Conservation (phyloP, 2,888 invertebrate species). For the Dryobota labecula region DNA sequence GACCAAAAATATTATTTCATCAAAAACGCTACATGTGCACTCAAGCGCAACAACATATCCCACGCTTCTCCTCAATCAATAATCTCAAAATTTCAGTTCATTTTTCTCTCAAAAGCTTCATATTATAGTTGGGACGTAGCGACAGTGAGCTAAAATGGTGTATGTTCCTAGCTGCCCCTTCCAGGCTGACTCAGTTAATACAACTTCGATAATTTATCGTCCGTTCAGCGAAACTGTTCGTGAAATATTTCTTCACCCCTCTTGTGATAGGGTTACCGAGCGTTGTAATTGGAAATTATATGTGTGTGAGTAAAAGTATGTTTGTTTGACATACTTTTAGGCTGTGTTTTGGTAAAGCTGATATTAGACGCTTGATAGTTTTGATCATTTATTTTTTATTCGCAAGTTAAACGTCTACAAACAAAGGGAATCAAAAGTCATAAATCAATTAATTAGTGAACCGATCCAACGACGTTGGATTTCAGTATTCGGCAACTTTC, state of each 20-base stretch:
- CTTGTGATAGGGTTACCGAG: constrained; percentile 44
- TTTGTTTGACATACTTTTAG: constrained; percentile 27
- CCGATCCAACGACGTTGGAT: not conserved
- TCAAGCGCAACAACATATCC: constrained; percentile 18
- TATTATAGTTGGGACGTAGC: constrained; percentile 24
- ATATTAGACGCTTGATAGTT: not conserved
- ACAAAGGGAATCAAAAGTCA: not conserved
- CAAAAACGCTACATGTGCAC: constrained; percentile 20
- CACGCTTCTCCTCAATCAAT: constrained; percentile 31
- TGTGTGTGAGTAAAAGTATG: constrained; percentile 8
- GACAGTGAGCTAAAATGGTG: constrained; percentile 40
- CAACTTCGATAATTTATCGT: constrained; percentile 70
- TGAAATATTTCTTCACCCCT: constrained; percentile 54
- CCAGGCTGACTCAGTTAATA: constrained; percentile 63
- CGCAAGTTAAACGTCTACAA: not conserved
- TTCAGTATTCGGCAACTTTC: not conserved
- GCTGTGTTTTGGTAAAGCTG: not conserved
- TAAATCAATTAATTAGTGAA: not conserved
- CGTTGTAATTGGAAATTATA: constrained; percentile 32
- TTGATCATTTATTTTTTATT: not conserved
- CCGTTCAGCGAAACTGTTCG: constrained; percentile 61
- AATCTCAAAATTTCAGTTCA: constrained; percentile 31
- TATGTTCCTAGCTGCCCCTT: constrained; percentile 54
- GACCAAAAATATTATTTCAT: not conserved
- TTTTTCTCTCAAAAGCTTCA: constrained; percentile 54